Conservation (phyloP, 2,113 vertebrate genomes). For the Pandion haliaetus region DNA sequence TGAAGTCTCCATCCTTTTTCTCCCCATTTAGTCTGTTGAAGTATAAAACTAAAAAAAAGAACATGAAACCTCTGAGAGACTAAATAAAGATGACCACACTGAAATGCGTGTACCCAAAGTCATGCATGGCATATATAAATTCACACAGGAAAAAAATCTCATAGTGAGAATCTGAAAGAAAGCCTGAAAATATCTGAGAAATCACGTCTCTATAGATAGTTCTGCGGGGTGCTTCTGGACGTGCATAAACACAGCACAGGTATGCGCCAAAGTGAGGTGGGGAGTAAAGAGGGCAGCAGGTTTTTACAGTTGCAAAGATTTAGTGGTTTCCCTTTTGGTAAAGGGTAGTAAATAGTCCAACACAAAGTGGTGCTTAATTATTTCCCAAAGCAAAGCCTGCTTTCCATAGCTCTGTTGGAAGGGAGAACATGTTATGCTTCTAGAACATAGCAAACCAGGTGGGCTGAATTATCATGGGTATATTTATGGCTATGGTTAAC, state of each 20-base stretch:
- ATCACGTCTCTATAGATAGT: neutral
- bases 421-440: neutral
- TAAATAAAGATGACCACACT: neutral
- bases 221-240: neutral
- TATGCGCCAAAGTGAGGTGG: neutral
- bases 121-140: neutral
- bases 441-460: neutral
- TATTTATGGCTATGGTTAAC: conserved; percentile 40
- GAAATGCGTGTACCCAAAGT: neutral
- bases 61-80: neutral
- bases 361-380: neutral
- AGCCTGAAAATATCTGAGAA: neutral
- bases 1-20: neutral
- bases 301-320: neutral
- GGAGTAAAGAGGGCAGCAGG: neutral
- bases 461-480: conserved; percentile 17
- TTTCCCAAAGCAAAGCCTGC: neutral
- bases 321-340: neutral
- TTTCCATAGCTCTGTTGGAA: neutral
- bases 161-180: neutral
- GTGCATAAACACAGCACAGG: neutral
- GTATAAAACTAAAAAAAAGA: neutral
- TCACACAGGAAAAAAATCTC: neutral
- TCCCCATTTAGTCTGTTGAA: neutral
- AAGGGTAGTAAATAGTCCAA: neutral